phyloP scores from a whole-genome alignment of 2,888 invertebrate species.

The Tortrix viridana region DNA sequence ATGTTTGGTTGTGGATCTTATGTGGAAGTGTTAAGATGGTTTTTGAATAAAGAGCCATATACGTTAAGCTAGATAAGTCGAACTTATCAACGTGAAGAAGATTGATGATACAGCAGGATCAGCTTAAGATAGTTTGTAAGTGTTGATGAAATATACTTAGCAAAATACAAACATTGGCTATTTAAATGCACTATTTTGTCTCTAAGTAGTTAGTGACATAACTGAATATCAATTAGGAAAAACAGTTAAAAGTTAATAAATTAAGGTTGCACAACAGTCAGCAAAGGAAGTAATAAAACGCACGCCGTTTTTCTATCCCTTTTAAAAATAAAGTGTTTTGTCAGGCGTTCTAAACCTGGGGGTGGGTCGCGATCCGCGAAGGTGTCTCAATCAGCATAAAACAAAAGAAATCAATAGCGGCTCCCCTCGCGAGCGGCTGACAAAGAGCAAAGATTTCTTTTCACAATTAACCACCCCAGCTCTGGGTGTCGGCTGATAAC shows the following conservation, averaged over 20 bases:
- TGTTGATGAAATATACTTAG: background rate
- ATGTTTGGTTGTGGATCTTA: slow-evolving; percentile 47
- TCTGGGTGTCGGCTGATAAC: slow-evolving; percentile 76
- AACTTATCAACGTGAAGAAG: slow-evolving; percentile 67
- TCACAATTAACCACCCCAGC: slow-evolving; percentile 82
- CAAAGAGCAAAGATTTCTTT: slow-evolving; percentile 85
- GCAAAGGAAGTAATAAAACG: slow-evolving; percentile 50
- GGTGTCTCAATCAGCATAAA: slow-evolving; percentile 85
- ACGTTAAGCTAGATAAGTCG: slow-evolving; percentile 52
- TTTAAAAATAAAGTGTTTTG: slow-evolving; percentile 77
- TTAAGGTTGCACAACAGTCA: slow-evolving; percentile 11
- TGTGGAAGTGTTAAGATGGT: slow-evolving; percentile 42
- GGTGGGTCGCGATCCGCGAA: slow-evolving; percentile 68
- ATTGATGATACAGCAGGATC: slow-evolving; percentile 59
- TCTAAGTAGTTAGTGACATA: too few species aligned
- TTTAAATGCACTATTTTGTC: too few species aligned
- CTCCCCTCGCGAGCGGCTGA: slow-evolving; percentile 70
- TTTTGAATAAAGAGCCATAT: slow-evolving; percentile 41
- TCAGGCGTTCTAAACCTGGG: slow-evolving; percentile 67
- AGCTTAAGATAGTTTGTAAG: slow-evolving; percentile 1
- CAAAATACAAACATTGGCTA: background rate
- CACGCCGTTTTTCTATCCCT: slow-evolving; percentile 61
- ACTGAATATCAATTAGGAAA: too few species aligned
- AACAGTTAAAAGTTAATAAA: too few species aligned
- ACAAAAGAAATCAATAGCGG: slow-evolving; percentile 84